Base-by-base conservation (phyloP, 2,113 vertebrate species). In the Bufo gargarizans region DNA sequence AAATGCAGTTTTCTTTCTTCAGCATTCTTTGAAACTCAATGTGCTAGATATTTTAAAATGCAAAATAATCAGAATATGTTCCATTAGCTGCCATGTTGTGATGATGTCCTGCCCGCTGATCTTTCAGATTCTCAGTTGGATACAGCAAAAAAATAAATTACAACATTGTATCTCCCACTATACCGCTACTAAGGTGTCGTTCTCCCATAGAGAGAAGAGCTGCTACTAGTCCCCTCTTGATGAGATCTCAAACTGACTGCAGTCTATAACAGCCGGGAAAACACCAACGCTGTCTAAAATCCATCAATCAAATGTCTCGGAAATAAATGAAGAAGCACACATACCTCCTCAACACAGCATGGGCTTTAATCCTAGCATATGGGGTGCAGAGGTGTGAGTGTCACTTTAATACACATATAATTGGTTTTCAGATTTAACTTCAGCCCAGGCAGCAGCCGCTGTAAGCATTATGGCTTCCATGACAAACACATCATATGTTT, bases 221-320 rank as follows among this genome's bases (percentile, higher is more conserved):
- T 55, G 82, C 65, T 84, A 69, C 82, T 55, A 33, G 82, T 22
- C 65, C 1, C 50, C 82, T 50, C 82, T 84, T 71, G 65, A 69
- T 71, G 63, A 84, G 82, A 84, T 69, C 20, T 84, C 81, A 69
- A 71, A 53, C 47, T 55, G 82, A 71, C 49, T 84, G 82, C 63
- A 33, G 82, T 71, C 47, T 84, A 69, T 71, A 84, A 84, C 82
- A 84, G 82, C 82, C 45, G 61, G 63, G 82, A 43, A 71, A n/a
- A 71, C 82, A 84, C 82, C 63, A 69, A 53, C 20, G n/a, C 49
- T 69, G 63, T 33, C 65, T 67, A 84, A 55, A 84, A 84, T 22
- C 55, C 55, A 84, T 84, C 82, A 84, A 84, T 84, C 82, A 84
- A 71, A n/a, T 84, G 45, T 67, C 43, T 22, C 55, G 49, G 71